Percentiles rank a stretch among this genome's conserved stretches.
These are phyloP conservation scores for Perca flavescens DNA, from an alignment of 2,113 vertebrate genomes.

Conservation along the genomic window DNA sequence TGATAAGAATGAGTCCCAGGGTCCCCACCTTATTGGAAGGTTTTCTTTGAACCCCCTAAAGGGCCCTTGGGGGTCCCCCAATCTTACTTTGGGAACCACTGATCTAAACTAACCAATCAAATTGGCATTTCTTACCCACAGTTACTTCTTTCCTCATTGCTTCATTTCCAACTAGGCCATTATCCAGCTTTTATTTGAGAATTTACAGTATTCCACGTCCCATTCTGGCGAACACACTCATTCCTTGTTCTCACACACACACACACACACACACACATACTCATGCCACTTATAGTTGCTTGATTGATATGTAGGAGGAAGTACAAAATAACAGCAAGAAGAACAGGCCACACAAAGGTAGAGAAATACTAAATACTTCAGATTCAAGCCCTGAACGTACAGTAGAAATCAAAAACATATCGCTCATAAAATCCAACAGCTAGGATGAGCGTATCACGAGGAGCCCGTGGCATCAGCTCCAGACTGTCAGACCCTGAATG, in stretches of 20 bases:
- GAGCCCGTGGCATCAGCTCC: slow-evolving; percentile 12
- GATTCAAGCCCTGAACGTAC: slow-evolving; percentile 58
- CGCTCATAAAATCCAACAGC: slow-evolving; percentile 20
- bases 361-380: slow-evolving; percentile 65
- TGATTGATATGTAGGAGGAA: slow-evolving; percentile 77
- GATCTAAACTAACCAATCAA: no score
- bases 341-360: slow-evolving; percentile 79
- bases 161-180: not conserved
- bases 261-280: not conserved
- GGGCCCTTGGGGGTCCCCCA: no score
- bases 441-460: slow-evolving; percentile 26
- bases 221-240: slow-evolving; percentile 35
- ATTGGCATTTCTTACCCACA: not conserved
- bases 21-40: no score
- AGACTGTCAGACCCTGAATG: slow-evolving; percentile 56
- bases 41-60: no score
- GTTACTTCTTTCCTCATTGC: not conserved
- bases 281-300: slow-evolving; percentile 59
- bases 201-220: slow-evolving; percentile 47
- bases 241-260: slow-evolving; percentile 20
- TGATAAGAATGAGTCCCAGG: no score
- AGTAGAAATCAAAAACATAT: slow-evolving; percentile 52
- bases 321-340: slow-evolving; percentile 70
- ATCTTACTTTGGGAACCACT: no score
- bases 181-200: slow-evolving; percentile 37